These are phyloP conservation scores for Colletes gigas DNA, from an alignment of 1,140 invertebrate species.

Conservation along the genomic window DNA sequence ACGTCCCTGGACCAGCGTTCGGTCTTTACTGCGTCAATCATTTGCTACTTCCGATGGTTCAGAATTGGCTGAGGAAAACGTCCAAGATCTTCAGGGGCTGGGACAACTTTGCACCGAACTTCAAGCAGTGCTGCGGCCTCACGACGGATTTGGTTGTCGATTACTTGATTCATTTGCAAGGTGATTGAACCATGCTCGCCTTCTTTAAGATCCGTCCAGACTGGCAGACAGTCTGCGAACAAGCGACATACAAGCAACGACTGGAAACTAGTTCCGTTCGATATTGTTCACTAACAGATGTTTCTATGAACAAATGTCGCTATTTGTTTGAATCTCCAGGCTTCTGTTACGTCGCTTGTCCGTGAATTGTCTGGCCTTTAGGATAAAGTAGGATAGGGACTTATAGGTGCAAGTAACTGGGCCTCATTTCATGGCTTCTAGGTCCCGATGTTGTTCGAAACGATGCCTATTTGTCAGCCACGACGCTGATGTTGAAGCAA, in stretches of 20 bases:
- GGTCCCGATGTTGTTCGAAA: conserved; percentile 72
- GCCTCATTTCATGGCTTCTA: conserved; percentile 36
- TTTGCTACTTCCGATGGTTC: conserved; percentile 92
- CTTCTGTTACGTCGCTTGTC: no score
- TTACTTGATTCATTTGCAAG: conserved; percentile 85
- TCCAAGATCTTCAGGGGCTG: conserved; percentile 85
- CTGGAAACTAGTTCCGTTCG: no score
- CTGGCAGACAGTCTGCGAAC: no score
- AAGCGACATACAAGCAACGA: no score
- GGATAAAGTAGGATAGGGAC: not conserved
- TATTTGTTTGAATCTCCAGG: no score
- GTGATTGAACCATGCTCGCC: conserved; percentile 59
- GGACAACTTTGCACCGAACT: conserved; percentile 90
- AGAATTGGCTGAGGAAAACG: conserved; percentile 92
- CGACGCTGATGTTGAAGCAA: conserved; percentile 92
- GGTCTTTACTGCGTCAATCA: conserved; percentile 95
- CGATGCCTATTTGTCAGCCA: conserved; percentile 79
- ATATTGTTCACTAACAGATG: no score
- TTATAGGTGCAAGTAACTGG: no score
- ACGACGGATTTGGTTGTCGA: conserved; percentile 95
- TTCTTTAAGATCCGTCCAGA: not conserved
- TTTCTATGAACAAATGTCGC: no score
- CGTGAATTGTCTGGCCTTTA: not conserved
- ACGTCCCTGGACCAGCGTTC: conserved; percentile 91
- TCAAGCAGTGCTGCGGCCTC: conserved; percentile 95